These are phyloP conservation scores for Folsomia candida DNA, from an alignment of 2,888 invertebrate species.

Conservation along the genomic window DNA sequence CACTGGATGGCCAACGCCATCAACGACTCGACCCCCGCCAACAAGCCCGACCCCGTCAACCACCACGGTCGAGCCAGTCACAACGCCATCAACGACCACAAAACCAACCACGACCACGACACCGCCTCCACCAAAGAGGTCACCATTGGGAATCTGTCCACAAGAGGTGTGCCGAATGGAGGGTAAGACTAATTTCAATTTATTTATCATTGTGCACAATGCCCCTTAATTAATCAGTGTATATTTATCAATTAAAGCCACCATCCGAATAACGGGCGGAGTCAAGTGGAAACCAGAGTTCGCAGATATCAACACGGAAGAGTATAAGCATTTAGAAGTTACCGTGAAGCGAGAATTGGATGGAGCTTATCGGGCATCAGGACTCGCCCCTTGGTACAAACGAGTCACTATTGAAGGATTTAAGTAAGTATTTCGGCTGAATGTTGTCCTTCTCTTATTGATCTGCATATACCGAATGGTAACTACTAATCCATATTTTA, in stretches of 20 bases:
- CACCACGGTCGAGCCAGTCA: conserved; percentile 56
- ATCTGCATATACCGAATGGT: background rate
- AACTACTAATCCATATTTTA: too few relatives aligned
- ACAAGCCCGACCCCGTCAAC: conserved; percentile 63
- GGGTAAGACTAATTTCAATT: too few relatives aligned
- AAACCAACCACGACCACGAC: conserved; percentile 70
- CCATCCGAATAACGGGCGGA: conserved; percentile 77
- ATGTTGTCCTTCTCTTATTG: too few relatives aligned
- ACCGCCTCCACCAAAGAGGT: conserved; percentile 66
- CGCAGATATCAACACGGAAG: conserved; percentile 78
- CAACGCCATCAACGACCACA: conserved; percentile 64
- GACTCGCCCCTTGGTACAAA: conserved; percentile 77
- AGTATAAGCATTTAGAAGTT: conserved; percentile 72
- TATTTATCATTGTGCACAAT: too few relatives aligned
- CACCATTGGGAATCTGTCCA: conserved; percentile 40
- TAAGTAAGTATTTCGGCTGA: conserved; percentile 60
- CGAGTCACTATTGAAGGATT: conserved; percentile 83
- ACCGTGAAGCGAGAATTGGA: conserved; percentile 62
- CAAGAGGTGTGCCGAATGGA: conserved; percentile 68
- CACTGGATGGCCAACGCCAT: conserved; percentile 80
- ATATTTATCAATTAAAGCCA: too few relatives aligned
- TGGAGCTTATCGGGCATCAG: conserved; percentile 72
- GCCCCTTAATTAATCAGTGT: too few relatives aligned
- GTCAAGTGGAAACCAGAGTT: conserved; percentile 82
- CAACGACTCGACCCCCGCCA: conserved; percentile 65